A percentile compares a stretch with the other conserved stretches of the same genome.
These are phyloP conservation scores for Margaritifera margaritifera DNA, from an alignment of 2,888 invertebrate species.

Conservation along the genomic window DNA sequence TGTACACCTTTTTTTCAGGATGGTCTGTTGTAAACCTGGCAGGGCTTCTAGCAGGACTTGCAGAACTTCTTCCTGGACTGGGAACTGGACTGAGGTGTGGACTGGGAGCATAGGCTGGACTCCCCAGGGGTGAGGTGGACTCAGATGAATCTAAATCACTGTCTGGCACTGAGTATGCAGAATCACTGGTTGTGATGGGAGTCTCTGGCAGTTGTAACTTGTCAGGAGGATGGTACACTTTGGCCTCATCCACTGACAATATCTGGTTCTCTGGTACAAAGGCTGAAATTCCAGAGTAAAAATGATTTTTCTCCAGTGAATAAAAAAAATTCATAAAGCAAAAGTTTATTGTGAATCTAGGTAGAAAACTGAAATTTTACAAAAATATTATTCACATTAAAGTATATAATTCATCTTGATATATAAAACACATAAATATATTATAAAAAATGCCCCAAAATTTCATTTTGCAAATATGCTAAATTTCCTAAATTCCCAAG, in stretches of 20 bases:
- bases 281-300: slow-evolving; percentile 38
- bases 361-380: no score
- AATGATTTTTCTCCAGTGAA: no score
- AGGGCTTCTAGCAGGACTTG: no score
- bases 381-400: no score
- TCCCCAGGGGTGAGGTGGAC: slow-evolving; percentile 38
- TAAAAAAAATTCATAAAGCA: no score
- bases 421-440: no score
- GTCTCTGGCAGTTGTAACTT: slow-evolving; percentile 87
- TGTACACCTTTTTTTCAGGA: neutral
- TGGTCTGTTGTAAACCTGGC: slow-evolving; percentile 7
- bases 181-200: slow-evolving; percentile 67
- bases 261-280: slow-evolving; percentile 67
- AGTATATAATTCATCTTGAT: no score
- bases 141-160: slow-evolving; percentile 64
- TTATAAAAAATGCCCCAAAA: no score
- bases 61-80: slow-evolving; percentile 9
- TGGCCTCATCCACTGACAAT: slow-evolving; percentile 67
- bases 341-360: no score
- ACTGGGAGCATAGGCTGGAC: slow-evolving; percentile 34
- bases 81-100: slow-evolving; percentile 22
- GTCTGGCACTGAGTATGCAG: slow-evolving; percentile 70
- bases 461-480: no score
- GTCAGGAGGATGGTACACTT: slow-evolving; percentile 91
- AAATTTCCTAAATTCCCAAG: no score